Evolutionary conservation across 2,888 invertebrate genomes (phyloP), one percentile per base, ranked within the genome.

Genomic region (Dolomedes plantarius): DNA sequence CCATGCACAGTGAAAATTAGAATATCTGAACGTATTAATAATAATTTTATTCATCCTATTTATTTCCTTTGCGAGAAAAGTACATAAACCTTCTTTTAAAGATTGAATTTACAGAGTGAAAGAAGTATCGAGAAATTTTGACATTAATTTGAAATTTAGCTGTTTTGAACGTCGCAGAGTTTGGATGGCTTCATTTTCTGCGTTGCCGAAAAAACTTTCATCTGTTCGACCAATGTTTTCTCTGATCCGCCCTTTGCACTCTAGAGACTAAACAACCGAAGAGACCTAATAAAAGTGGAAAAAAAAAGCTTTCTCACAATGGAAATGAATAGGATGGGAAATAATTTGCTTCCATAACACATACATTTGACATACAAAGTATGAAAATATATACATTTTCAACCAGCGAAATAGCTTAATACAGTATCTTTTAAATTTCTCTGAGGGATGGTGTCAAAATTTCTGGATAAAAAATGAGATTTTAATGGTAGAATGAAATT

Each of bases 281-380:
- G 64, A 64, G 28, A 65, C 56, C 56, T 56, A 56, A 56, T 56
- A 23, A 56, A 56, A 56, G 56, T 56, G 56, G 2, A 56, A 56
- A 46, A 46, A 56, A 5, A 56, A 56, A 56, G 46, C 23, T 56
- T 56, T 56, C 56, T 56, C 19, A 56, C 23, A 56, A 56, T 6
- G 56, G 56, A 56, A 56, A 23, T 56, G 3, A 56, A 56, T 56
- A 56, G 56, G 56, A 23, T 56, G 41, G 9, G 41, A n/a, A n/a
- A n/a, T n/a, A n/a, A n/a, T n/a, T n/a, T n/a, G n/a, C n/a, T n/a
- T n/a, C n/a, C n/a, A n/a, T n/a, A n/a, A n/a, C n/a, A n/a, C n/a
- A n/a, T n/a, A n/a, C n/a, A n/a, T n/a, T n/a, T n/a, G n/a, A n/a
- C n/a, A n/a, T n/a, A n/a, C n/a, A n/a, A n/a, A n/a, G n/a, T n/a